phyloP scores from a whole-genome alignment of 92 coral and sea anemone species.

The Diadumene lineata region DNA sequence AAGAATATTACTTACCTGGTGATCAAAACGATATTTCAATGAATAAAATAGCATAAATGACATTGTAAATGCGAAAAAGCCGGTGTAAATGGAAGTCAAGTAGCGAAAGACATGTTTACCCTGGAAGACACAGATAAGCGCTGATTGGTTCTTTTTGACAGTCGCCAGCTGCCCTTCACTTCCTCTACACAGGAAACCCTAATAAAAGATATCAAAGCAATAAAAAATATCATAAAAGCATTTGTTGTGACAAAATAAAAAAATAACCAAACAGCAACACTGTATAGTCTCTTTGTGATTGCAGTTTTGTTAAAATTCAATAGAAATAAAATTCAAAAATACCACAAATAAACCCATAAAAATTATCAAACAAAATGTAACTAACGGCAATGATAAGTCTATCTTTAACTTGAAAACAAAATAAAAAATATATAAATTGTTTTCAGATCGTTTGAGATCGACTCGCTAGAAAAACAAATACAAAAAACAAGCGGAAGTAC shows the following conservation, averaged over 20 bases:
- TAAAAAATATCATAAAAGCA: neutral
- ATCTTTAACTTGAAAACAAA: neutral
- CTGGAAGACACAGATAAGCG: neutral
- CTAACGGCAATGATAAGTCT: no score
- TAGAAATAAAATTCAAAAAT: no score
- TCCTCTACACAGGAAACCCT: conserved; percentile 34
- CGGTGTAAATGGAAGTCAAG: neutral
- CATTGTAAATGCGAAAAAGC: neutral
- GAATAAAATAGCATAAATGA: neutral
- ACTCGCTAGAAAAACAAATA: neutral
- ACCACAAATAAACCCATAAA: no score
- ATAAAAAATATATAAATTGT: neutral
- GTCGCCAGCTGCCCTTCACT: conserved; percentile 13
- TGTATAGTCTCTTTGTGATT: no score
- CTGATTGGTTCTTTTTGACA: conserved; percentile 34
- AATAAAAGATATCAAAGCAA: neutral
- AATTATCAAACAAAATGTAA: no score
- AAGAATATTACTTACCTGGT: neutral
- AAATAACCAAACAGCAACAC: neutral
- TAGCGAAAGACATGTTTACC: neutral
- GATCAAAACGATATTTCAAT: neutral
- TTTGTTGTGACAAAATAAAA: neutral
- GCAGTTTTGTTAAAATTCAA: no score
- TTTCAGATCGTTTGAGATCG: neutral
- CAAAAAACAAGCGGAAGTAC: neutral